Base-by-base conservation (phyloP, 2,113 vertebrate species). In the Glaucomys volans region DNA sequence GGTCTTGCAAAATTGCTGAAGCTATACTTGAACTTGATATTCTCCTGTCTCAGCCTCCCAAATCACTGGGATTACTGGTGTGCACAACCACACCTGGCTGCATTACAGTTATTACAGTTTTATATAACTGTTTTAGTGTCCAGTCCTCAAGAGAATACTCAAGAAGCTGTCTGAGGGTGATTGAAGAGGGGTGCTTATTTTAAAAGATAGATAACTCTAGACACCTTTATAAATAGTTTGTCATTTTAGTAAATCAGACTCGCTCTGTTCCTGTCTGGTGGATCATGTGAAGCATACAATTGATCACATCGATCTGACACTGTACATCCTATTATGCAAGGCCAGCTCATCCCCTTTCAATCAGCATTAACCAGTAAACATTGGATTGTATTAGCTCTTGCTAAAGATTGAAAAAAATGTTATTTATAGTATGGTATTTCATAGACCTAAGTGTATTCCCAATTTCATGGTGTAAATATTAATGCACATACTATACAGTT, bases 401-500 rank as follows among this genome's bases (percentile, higher is more conserved):
- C 98, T 97, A 86, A 98, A 97, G 97, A 98, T 94, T 22, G 97
- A 98, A 97, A 89, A 98, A 97, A 97, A 79, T 97, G 95, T 98
- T 99, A 99, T 99, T 99, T 99, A 99, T 99, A 98, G 99, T 98
- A 98, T 99, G 99, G 98, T 98, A 98, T 98, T 99, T 99, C 97
- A 98, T 98, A 99, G 98, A 98, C 97, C 97, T 98, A 99, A 99
- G 97, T 97, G 98, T 99, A 98, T 99, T 98, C 98, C 98, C 99
- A 99, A 99, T 99, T 99, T 99, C 99, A 99, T 98, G 98, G 98
- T 99, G 98, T 99, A 99, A 99, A 99, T 99, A 99, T 98, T 96
- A 98, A 98, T 99, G 99, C 99, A 99, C 97, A 99, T 99, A 99
- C 94, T 99, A 99, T 99, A 99, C 98, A 99, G 98, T 98, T 99